A percentile compares a stretch with the other conserved stretches of the same genome.
These are phyloP conservation scores for Phrynocephalus versicolor DNA, from an alignment of 2,113 vertebrate species.

Conservation along the genomic window DNA sequence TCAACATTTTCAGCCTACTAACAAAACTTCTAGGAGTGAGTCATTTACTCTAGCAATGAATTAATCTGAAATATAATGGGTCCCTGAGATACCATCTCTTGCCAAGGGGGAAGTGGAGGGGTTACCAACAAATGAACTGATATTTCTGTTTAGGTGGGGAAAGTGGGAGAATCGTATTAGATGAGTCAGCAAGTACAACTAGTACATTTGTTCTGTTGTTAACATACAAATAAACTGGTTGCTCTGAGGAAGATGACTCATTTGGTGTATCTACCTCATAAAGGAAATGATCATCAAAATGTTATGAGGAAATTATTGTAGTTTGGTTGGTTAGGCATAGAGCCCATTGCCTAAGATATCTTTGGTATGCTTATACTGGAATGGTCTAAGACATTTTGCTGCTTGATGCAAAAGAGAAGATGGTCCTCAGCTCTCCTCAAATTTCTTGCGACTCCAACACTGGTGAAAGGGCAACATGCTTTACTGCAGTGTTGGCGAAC, in stretches of 20 bases:
- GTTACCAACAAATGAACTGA: neutral
- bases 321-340: neutral
- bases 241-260: neutral
- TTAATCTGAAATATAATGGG: neutral
- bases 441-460: neutral
- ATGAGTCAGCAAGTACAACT: neutral
- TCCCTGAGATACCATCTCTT: neutral
- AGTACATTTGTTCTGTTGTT: neutral
- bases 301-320: neutral
- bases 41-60: neutral
- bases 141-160: neutral
- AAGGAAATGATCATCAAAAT: neutral
- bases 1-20: neutral
- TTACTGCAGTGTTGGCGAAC: too few species aligned
- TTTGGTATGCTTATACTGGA: neutral
- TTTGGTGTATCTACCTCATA: neutral
- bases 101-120: neutral
- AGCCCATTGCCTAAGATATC: neutral
- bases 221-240: neutral
- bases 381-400: neutral
- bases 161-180: neutral
- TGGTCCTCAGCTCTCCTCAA: neutral
- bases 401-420: neutral
- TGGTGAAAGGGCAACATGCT: neutral
- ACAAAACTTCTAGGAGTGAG: slow-evolving; percentile 2